A percentile compares a stretch with the other conserved stretches of the same genome.
These are phyloP conservation scores for Hyphantria cunea DNA, from an alignment of 1,140 invertebrate species.

Conservation along the genomic window DNA sequence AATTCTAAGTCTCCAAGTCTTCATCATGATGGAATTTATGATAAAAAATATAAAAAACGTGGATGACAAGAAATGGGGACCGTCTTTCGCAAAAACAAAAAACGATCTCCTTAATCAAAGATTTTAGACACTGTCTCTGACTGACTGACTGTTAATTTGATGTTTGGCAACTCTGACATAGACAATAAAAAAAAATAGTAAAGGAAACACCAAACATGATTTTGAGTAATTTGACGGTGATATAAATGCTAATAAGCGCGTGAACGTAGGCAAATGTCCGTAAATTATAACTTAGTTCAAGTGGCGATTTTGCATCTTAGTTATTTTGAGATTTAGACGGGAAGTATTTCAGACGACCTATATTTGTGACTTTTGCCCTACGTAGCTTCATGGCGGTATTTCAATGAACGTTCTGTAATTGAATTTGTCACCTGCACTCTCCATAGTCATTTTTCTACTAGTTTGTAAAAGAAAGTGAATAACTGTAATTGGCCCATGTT, in stretches of 20 bases:
- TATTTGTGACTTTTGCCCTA: background rate
- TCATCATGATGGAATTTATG: too few species aligned
- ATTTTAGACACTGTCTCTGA: too few species aligned
- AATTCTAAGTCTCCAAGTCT: too few species aligned
- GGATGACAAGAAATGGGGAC: too few species aligned
- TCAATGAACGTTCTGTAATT: slow-evolving; percentile 2
- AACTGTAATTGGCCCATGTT: too few species aligned
- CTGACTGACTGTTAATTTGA: too few species aligned
- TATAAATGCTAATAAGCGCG: background rate
- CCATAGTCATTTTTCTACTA: background rate
- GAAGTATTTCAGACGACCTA: slow-evolving; percentile 6
- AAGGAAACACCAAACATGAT: background rate
- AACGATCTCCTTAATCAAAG: too few species aligned
- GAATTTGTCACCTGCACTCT: background rate
- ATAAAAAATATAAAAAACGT: too few species aligned
- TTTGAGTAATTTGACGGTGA: background rate
- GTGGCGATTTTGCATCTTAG: background rate
- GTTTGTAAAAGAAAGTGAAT: too few species aligned
- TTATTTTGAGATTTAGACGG: slow-evolving; percentile 9
- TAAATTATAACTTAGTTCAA: background rate
- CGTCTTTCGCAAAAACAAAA: too few species aligned
- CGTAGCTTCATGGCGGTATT: background rate
- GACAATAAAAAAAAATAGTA: background rate
- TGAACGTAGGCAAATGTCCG: background rate
- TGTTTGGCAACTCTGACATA: background rate